phyloP scores from a whole-genome alignment of 30 jellyfish, hydroid and myxozoan genomes.

The Nemopilema nomurai region DNA sequence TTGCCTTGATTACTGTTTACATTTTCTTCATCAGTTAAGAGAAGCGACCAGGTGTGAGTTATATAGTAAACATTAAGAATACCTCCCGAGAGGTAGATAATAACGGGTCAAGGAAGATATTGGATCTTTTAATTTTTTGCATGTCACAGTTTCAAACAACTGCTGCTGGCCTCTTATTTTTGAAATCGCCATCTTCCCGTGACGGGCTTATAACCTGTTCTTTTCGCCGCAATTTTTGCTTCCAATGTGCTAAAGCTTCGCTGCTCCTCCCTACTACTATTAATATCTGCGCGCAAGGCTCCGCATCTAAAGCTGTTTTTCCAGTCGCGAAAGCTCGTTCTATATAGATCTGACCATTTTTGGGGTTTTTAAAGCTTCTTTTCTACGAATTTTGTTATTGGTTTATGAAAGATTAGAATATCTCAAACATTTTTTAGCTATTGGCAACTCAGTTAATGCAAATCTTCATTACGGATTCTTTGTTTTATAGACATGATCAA shows the following conservation, averaged over 20 bases:
- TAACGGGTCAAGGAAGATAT: too few species aligned
- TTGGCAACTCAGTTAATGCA: not conserved
- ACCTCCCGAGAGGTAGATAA: too few species aligned
- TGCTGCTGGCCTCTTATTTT: too few species aligned
- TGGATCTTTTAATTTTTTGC: too few species aligned
- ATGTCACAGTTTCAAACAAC: too few species aligned
- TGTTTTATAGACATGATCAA: not conserved
- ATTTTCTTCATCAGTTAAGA: not conserved
- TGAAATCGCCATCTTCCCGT: too few species aligned
- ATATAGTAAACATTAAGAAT: too few species aligned
- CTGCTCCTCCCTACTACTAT: too few species aligned
- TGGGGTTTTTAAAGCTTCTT: not conserved
- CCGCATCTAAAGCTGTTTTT: not conserved
- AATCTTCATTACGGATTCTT: not conserved
- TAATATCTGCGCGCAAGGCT: not conserved
- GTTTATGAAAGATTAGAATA: not conserved
- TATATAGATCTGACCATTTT: not conserved
- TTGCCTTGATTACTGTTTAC: not conserved
- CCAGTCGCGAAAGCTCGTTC: not conserved
- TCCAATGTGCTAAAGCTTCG: too few species aligned
- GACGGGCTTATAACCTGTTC: too few species aligned
- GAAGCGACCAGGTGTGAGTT: not conserved
- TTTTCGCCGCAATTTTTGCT: too few species aligned
- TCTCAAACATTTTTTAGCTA: not conserved
- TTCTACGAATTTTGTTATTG: not conserved